Base-by-base conservation (phyloP, 1,140 invertebrate genomes). In the Eubasilissa regina region DNA sequence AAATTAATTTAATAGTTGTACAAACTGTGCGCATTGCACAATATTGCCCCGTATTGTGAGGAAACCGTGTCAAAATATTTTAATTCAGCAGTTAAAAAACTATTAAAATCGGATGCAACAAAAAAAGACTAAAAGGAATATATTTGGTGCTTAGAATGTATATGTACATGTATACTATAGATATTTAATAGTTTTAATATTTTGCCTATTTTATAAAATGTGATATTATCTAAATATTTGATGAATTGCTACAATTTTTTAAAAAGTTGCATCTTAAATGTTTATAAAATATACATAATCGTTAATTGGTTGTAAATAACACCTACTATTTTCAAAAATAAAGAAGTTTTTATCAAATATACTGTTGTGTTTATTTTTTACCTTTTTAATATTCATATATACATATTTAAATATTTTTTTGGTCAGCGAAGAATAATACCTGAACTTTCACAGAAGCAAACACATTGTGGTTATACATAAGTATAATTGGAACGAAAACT, bases 201-300 rank as follows among this genome's bases (percentile, higher is more conserved):
- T 75, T 60, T 75, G 73, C 73, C 73, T 75, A 75, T 75, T 75
- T 55, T 35, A 60, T 62, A 62, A 75, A 58, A 47, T 75, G 73
- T 75, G 73, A 75, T 75, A 75, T 62, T 75, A 60, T 45, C 43
- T 15, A 73, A 73, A 73, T 60, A 47, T 60, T 75, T 60, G 15
- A 45, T 75, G 62, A 75, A 47, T 45, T 75, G 58, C 55, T 75
- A 62, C 58, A 58, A 74, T 74, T 62, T 75, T 75, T 74, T 55
- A 43, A 44, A 62, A 62, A 75, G 43, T 75, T 75, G 73, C 58
- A 75, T 43, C 55, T 62, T 70, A 17, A 70, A 70, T 70, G 44
- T 70, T 70, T 48, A 70, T 51, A 15, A 51, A 51, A 70, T 70
- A 19, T 70, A 70, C 47, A 19, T 48, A 35, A 51, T 51, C 35